Percentiles rank a stretch among this genome's conserved stretches.
Conservation (phyloP, 2,888 invertebrate genomes). For the Nephrotoma guestfalica region DNA sequence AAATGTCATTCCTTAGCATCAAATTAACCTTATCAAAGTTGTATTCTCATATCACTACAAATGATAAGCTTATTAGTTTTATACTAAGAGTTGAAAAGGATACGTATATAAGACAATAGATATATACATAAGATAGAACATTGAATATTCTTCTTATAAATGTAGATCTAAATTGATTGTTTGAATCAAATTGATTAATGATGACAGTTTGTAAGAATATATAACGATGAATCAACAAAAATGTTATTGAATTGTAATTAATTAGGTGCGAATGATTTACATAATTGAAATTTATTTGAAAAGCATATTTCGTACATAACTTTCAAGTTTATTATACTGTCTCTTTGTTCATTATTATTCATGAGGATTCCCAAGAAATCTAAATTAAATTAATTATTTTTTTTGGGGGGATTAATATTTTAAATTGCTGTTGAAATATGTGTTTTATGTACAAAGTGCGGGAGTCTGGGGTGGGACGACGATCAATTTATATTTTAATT, state of each 20-base stretch:
- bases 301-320: background rate
- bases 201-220: background rate
- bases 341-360: background rate
- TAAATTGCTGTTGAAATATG: background rate
- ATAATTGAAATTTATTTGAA: background rate
- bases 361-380: background rate
- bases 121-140: no score
- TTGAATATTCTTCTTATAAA: no score
- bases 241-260: background rate
- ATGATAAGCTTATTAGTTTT: background rate
- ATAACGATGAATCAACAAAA: background rate
- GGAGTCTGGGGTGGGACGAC: background rate
- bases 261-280: background rate
- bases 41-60: background rate
- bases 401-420: background rate
- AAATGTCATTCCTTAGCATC: background rate
- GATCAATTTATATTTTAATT: background rate
- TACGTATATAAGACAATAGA: background rate
- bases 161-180: background rate
- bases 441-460: background rate
- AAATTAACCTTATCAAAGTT: background rate
- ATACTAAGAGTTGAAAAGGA: background rate
- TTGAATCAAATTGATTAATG: background rate
- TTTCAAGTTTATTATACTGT: background rate
- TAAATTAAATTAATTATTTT: background rate